Percentiles rank a stretch among this genome's conserved stretches.
These are phyloP conservation scores for Salvelinus alpinus DNA, from an alignment of 2,113 vertebrate genomes.

Conservation along the genomic window DNA sequence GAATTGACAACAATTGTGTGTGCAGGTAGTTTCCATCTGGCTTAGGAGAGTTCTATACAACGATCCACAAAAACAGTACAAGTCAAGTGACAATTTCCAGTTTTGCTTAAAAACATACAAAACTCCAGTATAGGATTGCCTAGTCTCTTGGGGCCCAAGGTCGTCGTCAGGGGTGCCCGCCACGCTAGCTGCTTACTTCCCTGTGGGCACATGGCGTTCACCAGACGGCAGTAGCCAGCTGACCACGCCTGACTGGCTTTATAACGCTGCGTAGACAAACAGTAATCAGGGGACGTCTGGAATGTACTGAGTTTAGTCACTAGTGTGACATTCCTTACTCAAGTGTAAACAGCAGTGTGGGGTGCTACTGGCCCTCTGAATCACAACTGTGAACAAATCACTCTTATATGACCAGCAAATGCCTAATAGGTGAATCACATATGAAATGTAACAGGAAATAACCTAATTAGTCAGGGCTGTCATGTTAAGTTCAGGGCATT, in stretches of 20 bases:
- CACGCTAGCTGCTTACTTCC: constrained; percentile 28
- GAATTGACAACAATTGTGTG: not conserved
- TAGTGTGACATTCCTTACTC: constrained; percentile 27
- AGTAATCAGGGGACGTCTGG: constrained; percentile 52
- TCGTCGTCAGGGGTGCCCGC: not conserved
- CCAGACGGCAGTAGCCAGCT: constrained; percentile 22
- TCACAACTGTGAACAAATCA: constrained; percentile 30
- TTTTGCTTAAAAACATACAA: not conserved
- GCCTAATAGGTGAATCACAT: constrained; percentile 37
- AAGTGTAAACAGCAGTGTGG: constrained; percentile 31
- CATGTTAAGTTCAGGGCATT: constrained; percentile 14
- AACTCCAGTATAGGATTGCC: not conserved
- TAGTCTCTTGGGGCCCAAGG: not conserved
- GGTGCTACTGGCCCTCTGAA: constrained; percentile 32
- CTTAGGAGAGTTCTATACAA: no score
- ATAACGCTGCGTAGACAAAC: constrained; percentile 27
- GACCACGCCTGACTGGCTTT: constrained; percentile 31
- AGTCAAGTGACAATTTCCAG: not conserved
- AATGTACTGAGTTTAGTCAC: constrained; percentile 47
- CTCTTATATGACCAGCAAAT: constrained; percentile 30
- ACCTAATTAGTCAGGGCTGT: not conserved
- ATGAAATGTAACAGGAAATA: not conserved
- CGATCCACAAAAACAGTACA: no score
- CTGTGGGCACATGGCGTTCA: constrained; percentile 31
- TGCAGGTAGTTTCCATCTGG: not conserved